Evolutionary conservation across 35 echinoderm and acorn worm genomes (phyloP).

Genomic region (Strongylocentrotus purpuratus): DNA sequence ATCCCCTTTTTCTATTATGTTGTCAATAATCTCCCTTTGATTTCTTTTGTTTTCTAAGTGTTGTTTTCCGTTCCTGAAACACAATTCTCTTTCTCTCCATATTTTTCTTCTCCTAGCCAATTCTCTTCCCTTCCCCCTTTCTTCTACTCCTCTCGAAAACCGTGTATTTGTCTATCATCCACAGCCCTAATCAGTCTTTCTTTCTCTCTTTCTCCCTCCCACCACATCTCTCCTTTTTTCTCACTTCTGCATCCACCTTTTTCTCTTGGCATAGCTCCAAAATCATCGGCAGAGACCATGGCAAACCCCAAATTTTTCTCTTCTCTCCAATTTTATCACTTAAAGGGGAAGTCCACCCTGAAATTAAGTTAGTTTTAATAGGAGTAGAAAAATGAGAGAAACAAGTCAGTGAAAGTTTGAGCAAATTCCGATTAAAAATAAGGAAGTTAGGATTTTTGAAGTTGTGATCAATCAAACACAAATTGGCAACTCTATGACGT

Average conservation of each 20-base stretch:
- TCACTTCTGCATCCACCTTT: no score
- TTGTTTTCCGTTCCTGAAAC: neutral
- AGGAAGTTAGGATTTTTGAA: no score
- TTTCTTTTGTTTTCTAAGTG: neutral
- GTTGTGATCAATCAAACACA: no score
- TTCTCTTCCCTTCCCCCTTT: neutral
- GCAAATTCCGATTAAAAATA: no score
- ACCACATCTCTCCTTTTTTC: neutral
- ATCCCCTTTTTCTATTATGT: no score
- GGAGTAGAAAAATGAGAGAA: no score
- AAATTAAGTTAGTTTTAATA: no score
- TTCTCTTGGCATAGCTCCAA: neutral
- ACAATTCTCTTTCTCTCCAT: neutral
- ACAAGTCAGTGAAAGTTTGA: no score
- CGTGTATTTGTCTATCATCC: neutral
- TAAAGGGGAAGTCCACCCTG: no score
- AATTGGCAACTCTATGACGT: no score
- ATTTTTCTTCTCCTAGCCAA: neutral
- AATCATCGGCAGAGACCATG: neutral
- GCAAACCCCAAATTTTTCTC: neutral
- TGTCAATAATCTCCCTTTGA: neutral
- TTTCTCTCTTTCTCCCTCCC: neutral
- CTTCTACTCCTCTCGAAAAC: neutral
- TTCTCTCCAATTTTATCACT: neutral
- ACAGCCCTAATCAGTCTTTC: neutral